Evolutionary conservation across 2,888 invertebrate genomes (phyloP).

Genomic region (Sinohyriopsis cumingii): DNA sequence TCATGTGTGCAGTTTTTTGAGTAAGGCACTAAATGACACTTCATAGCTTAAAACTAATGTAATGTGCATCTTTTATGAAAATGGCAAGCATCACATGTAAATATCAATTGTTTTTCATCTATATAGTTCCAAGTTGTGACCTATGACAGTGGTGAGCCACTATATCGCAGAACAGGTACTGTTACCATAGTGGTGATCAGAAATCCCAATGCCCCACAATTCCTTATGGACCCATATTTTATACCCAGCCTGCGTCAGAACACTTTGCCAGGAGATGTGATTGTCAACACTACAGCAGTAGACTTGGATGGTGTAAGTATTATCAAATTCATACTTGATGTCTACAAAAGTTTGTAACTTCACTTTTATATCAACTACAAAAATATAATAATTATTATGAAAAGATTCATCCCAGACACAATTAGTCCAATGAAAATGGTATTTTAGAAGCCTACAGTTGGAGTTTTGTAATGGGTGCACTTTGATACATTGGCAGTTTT

Average conservation of each 20-base stretch:
- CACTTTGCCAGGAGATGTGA: constrained; percentile 14
- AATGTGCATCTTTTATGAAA: too few species aligned
- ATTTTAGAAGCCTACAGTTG: too few species aligned
- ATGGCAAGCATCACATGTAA: neutral
- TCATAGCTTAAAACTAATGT: too few species aligned
- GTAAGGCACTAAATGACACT: too few species aligned
- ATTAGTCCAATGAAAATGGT: too few species aligned
- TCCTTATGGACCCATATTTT: constrained; percentile 17
- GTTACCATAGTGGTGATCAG: constrained; percentile 54
- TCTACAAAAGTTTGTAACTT: too few species aligned
- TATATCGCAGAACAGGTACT: constrained; percentile 40
- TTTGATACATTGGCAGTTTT: too few species aligned
- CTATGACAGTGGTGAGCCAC: constrained; percentile 54
- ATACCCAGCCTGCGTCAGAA: constrained; percentile 12
- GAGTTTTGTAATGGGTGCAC: too few species aligned
- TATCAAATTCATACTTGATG: neutral
- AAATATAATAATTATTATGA: too few species aligned
- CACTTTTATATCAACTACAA: too few species aligned
- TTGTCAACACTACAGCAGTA: constrained; percentile 39
- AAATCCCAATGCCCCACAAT: constrained; percentile 46
- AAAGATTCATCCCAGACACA: too few species aligned
- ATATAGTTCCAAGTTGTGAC: constrained; percentile 46
- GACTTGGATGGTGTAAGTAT: constrained; percentile 44
- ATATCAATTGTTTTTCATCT: constrained; percentile 1
- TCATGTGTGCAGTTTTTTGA: too few species aligned